These are phyloP conservation scores for Echeneis naucrates DNA, from an alignment of 2,797 vertebrate genomes.

Conservation along the genomic window DNA sequence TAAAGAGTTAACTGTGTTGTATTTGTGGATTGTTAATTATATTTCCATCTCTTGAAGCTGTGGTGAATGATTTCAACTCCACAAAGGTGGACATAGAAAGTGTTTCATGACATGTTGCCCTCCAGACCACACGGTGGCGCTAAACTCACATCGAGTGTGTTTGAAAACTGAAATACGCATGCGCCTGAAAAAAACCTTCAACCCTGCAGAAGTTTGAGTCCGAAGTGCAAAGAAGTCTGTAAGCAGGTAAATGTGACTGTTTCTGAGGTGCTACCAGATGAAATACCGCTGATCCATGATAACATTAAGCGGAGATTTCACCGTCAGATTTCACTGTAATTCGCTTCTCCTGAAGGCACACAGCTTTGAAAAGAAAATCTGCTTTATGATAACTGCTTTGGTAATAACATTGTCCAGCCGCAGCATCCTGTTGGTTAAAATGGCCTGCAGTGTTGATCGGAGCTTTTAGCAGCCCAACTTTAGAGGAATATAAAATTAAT, in stretches of 20 bases:
- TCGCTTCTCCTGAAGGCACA: background rate
- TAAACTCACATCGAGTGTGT: background rate
- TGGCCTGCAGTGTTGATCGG: background rate
- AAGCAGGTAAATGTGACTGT: background rate
- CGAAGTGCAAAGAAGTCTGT: background rate
- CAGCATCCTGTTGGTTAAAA: background rate
- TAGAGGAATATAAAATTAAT: background rate
- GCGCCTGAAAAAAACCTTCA: background rate
- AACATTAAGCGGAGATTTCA: background rate
- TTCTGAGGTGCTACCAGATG: too few species aligned
- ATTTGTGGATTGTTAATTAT: too few species aligned
- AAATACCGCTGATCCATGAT: background rate
- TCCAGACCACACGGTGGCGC: slow-evolving; percentile 26
- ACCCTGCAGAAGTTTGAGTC: background rate
- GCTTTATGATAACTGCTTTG: background rate
- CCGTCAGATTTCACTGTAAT: background rate
- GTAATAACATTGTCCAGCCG: background rate
- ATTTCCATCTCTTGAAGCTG: too few species aligned
- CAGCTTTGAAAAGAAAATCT: background rate
- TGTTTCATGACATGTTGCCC: slow-evolving; percentile 1
- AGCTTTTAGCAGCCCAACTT: background rate
- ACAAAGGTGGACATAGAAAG: too few species aligned
- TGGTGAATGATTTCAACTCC: background rate
- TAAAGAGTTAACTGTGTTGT: too few species aligned
- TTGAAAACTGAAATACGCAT: background rate